Evolutionary conservation across 1,140 invertebrate genomes (phyloP).

Genomic region (Polyergus mexicanus): DNA sequence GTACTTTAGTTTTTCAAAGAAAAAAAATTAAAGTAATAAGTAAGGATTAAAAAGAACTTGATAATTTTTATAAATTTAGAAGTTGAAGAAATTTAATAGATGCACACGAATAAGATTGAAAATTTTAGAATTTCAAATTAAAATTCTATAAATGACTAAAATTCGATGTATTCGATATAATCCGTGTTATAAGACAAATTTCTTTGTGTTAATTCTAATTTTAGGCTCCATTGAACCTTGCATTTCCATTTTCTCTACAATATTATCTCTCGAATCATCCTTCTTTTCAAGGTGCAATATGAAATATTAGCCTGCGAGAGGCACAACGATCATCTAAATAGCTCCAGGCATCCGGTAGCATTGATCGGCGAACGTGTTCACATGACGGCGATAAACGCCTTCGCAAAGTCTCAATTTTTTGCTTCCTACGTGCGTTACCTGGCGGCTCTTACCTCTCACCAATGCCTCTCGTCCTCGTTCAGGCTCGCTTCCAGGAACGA

Average conservation of each 20-base stretch:
- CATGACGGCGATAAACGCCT: slow-evolving; percentile 66
- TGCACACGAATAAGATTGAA: no score
- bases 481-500: slow-evolving; percentile 57
- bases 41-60: neutral
- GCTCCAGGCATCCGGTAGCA: slow-evolving; percentile 52
- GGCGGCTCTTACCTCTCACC: slow-evolving; percentile 47
- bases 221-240: neutral
- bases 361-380: slow-evolving; percentile 49
- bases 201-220: neutral
- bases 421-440: slow-evolving; percentile 22
- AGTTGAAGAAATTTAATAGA: no score
- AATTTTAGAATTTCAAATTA: neutral
- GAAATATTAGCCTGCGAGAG: neutral
- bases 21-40: neutral
- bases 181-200: neutral
- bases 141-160: neutral
- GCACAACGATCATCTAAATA: neutral
- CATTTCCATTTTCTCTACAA: neutral
- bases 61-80: neutral
- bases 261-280: neutral
- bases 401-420: slow-evolving; percentile 54
- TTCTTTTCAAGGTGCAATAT: slow-evolving; percentile 29
- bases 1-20: neutral
- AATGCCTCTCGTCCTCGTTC: slow-evolving; percentile 30
- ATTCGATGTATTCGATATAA: neutral